phyloP scores from a whole-genome alignment of 2,113 vertebrate genomes.

The chimpanzee (Pan troglodytes) region NHGRI_mPanTro3-v2.1_pri NC_072408.2:137798001-137798500 shows the following conservation, averaged over 20 bases:
- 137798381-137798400: neutral
- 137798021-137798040: neutral
- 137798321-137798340: neutral
- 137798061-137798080: neutral
- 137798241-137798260: neutral
- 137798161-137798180: neutral
- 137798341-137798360: conserved; percentile 8
- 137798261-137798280: neutral
- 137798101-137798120: neutral
- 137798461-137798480: neutral
- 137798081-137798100: neutral
- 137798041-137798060: neutral
- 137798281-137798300: conserved; percentile 43
- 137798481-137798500: neutral
- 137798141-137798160: neutral
- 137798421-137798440: neutral
- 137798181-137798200: neutral
- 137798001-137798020: neutral
- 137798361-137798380: conserved; percentile 11
- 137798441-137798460: neutral
- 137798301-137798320: conserved; percentile 26
- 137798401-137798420: conserved; percentile 14
- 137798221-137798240: rapidly evolving
- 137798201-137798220: neutral
- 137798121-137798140: neutral